Base-by-base conservation (phyloP, 2,797 vertebrate genomes). In the Coccyzus lansbergi region DNA sequence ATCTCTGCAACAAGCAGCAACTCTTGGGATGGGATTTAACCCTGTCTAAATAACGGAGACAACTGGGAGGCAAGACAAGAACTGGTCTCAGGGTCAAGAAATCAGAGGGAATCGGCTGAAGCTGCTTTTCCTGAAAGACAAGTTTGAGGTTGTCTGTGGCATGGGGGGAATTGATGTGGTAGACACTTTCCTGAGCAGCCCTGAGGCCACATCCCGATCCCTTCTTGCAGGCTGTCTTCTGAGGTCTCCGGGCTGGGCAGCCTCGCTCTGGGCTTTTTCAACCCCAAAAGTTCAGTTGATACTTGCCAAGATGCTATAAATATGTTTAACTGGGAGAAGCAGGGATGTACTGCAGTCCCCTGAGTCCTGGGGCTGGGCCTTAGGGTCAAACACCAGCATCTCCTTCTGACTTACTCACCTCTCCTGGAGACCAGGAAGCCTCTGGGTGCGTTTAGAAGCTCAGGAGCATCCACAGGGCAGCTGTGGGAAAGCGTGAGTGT, bases 401-500 rank as follows among this genome's bases (percentile, higher is more conserved):
- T 64, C 29, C 60, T 38, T 18, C 38, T 59, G n/a, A 21, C 9
- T 28, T 76, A 25, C 29, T 14, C 53, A 6, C 25, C 42, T 6
- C n/a, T 74, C 42, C 42, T 7, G 17, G 17, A 15, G 19, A 13
- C 20, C 3, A 1, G 20, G 15, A 14, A 19, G 26, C 19, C 31
- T 33, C n/a, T 7, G 0, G 0, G 12, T 42, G 28, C 3, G 3
- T 26, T 2, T 29, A 31, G 67, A n/a, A 22, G 29, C 46, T 58
- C 11, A 16, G 24, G 8, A 15, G 16, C 40, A 42, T 40, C n/a
- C 40, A 42, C 40, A 42, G 40, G 40, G 14, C 34, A 79, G 26
- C 22, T 0, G 0, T 3, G 12, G 15, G n/a, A 48, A 22, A 17
- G 10, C 3, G 2, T 21, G 42, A 75, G 49, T 6, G 1, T 7